Base-by-base conservation (phyloP, 2,797 vertebrate species). In the Danio kyathit region DNA sequence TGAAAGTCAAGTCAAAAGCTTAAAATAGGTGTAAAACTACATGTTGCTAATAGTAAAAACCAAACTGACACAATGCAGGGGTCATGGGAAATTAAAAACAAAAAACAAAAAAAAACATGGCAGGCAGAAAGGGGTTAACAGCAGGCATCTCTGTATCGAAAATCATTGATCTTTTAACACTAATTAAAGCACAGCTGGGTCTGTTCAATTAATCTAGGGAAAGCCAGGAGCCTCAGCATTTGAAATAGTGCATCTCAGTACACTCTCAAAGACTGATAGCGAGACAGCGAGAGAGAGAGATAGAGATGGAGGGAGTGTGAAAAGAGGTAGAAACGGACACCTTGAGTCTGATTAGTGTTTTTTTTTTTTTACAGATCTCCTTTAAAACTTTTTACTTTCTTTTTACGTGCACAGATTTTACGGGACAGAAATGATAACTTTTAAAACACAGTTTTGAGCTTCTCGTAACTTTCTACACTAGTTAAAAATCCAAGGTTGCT, bases 181-280 rank as follows among this genome's bases (percentile, higher is more conserved):
- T 92, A 93, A 93, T 94, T 93, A 93, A 93, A 92, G 88, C 86
- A 89, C 88, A 91, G 89, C 89, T 84, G 89, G 88, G 84, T 87
- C 90, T 90, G 90, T 91, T 93, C 91, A 92, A 92, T 90, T 90
- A 91, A 91, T 91, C 90, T 92, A 91, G 91, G 76, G 83, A 92
- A 90, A 91, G 87, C 73, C 76, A 88, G 87, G 81, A 87, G 86
- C 79, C 76, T 83, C 60, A 46, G 44, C 61, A 79, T 85, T 82
- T 81, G 82, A 91, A 78, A 88, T 76, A 11, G 76, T 83, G 16
- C 9, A 76, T 84, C 87, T 84, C 85, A 86, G 86, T 77, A 79
- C 73, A 82, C 75, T 74, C 72, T 73, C 69, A 82, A 11, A 63
- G 49, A 52, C 54, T 46, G 41, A 52, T 19, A 46, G 70, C 6